These are phyloP conservation scores for Bombus impatiens DNA, from an alignment of 1,140 invertebrate genomes.

Conservation along the genomic window DNA sequence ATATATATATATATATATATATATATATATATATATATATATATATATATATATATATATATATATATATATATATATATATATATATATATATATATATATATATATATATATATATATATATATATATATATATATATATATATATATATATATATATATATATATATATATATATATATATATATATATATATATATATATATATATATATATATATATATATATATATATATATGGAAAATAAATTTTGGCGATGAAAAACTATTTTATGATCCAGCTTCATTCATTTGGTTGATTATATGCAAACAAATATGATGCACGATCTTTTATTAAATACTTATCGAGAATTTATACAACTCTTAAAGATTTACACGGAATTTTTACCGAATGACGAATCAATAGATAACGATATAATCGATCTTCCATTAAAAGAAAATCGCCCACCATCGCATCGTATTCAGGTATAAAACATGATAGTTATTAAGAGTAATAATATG, in stretches of 20 bases:
- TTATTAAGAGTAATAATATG: neutral
- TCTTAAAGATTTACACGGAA: conserved; percentile 84
- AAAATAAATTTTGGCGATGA: conserved; percentile 53
- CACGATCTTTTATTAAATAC: conserved; percentile 87
- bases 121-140: no score
- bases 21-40: no score
- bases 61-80: no score
- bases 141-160: no score
- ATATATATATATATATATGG: no score
- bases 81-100: no score
- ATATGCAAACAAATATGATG: conserved; percentile 87
- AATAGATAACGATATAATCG: conserved; percentile 62
- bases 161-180: no score
- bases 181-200: no score
- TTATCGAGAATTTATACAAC: conserved; percentile 84
- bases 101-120: no score
- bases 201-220: no score
- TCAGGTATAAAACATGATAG: conserved; percentile 44
- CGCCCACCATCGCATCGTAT: conserved; percentile 27
- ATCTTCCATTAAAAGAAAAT: conserved; percentile 44
- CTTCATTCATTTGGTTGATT: conserved; percentile 89
- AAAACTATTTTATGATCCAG: conserved; percentile 79
- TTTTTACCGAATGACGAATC: conserved; percentile 82
- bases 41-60: no score
- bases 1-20: no score